Conservation (phyloP, 1,140 invertebrate genomes). For the Carposina sasakii region DNA sequence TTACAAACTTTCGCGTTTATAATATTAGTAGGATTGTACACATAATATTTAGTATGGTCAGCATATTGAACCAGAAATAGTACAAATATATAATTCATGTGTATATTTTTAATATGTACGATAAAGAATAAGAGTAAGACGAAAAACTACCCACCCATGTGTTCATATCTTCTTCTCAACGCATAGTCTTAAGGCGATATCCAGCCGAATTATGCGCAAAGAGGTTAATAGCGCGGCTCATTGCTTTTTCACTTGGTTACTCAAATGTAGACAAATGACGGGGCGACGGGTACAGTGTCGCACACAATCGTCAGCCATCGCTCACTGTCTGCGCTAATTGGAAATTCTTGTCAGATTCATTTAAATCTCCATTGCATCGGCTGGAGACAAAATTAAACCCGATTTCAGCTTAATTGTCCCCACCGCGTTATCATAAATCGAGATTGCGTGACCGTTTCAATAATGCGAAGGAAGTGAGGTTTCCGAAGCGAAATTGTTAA, state of each 20-base stretch:
- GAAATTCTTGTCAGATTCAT: conserved; percentile 63
- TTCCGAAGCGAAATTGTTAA: too few species aligned
- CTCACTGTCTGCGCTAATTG: conserved; percentile 68
- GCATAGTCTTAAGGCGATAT: too few species aligned
- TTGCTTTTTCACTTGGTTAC: conserved; percentile 70
- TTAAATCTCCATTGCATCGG: conserved; percentile 58
- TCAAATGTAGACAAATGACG: conserved; percentile 68
- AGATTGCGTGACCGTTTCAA: conserved; percentile 27
- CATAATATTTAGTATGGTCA: too few species aligned
- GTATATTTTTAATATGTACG: too few species aligned
- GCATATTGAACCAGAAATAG: too few species aligned
- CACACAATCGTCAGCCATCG: conserved; percentile 64
- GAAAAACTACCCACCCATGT: too few species aligned
- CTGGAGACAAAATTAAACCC: conserved; percentile 50
- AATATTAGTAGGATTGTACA: too few species aligned
- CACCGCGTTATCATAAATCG: conserved; percentile 30
- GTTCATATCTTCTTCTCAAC: too few species aligned
- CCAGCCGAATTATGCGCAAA: conserved; percentile 63
- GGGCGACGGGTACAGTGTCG: conserved; percentile 42
- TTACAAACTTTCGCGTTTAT: too few species aligned
- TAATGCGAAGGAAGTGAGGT: too few species aligned
- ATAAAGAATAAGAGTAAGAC: too few species aligned
- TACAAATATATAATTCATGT: too few species aligned
- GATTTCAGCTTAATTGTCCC: conserved; percentile 44
- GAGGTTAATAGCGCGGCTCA: conserved; percentile 65